phyloP scores from a whole-genome alignment of 1,140 invertebrate genomes.

The Drosophila insularis region DNA sequence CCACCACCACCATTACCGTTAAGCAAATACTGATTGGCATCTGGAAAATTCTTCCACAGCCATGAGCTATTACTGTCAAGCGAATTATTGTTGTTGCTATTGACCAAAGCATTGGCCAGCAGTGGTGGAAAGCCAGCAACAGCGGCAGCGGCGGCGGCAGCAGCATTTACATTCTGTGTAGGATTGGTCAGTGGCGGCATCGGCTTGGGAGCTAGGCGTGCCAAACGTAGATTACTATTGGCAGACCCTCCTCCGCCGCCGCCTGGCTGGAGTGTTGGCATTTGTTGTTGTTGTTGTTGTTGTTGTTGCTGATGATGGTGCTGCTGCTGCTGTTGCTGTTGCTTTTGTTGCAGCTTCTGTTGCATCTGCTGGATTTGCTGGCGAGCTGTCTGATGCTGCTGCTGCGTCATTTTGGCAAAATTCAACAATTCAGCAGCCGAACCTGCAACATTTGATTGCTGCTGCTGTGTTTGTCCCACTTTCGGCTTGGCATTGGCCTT shows the following conservation, averaged over 20 bases:
- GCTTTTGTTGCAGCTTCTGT: slow-evolving; percentile 31
- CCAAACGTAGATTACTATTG: slow-evolving; percentile 34
- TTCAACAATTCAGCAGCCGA: slow-evolving; percentile 25
- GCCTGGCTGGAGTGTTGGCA: slow-evolving; percentile 48
- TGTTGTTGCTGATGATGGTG: slow-evolving; percentile 41
- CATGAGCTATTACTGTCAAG: slow-evolving; percentile 63
- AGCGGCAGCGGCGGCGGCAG: slow-evolving; percentile 10
- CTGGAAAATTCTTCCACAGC: slow-evolving; percentile 80
- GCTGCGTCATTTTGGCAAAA: slow-evolving; percentile 40
- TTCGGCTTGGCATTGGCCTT: slow-evolving; percentile 74
- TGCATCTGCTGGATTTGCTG: slow-evolving; percentile 42
- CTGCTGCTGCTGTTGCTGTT: slow-evolving; percentile 43
- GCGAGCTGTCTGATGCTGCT: slow-evolving; percentile 44
- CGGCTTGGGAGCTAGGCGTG: slow-evolving; percentile 50
- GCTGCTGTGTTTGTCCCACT: slow-evolving; percentile 36
- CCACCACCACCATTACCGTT: slow-evolving; percentile 64
- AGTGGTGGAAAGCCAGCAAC: slow-evolving; percentile 13
- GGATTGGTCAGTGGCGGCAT: slow-evolving; percentile 57
- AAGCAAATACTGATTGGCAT: slow-evolving; percentile 65
- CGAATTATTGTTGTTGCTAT: slow-evolving; percentile 20
- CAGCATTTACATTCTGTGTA: slow-evolving; percentile 32
- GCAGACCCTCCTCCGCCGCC: slow-evolving; percentile 5
- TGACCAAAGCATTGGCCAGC: slow-evolving; percentile 19
- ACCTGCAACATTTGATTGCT: slow-evolving; percentile 23
- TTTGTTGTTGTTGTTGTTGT: slow-evolving; percentile 39